These are phyloP conservation scores for Pseudochromis fuscus DNA, from an alignment of 2,797 vertebrate species.

Conservation along the genomic window DNA sequence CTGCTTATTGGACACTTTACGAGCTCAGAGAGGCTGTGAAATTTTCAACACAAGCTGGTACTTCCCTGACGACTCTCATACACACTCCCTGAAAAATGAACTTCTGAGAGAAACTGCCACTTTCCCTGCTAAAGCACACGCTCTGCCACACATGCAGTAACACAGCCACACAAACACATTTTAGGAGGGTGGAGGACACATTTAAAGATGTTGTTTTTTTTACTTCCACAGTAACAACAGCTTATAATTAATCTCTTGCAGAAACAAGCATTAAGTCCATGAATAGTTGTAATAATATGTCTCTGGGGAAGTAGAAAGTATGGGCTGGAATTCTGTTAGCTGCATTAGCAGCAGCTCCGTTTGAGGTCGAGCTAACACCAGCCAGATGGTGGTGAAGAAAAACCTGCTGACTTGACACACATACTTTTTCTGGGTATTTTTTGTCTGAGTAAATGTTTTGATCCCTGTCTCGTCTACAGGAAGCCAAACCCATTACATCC, in stretches of 20 bases:
- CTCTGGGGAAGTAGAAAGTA: constrained; percentile 28
- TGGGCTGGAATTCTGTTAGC: constrained; percentile 42
- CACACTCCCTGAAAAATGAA: constrained; percentile 21
- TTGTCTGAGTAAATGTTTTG: constrained; percentile 41
- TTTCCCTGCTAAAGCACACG: background rate
- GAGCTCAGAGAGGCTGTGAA: constrained; percentile 47
- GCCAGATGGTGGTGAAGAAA: constrained; percentile 27
- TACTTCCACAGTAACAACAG: constrained; percentile 49
- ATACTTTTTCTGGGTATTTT: constrained; percentile 4
- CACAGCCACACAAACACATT: constrained; percentile 24
- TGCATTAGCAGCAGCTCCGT: constrained; percentile 27
- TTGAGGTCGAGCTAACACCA: constrained; percentile 27
- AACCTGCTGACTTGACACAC: constrained; percentile 50
- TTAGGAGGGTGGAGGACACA: constrained; percentile 39
- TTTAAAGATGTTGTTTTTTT: constrained; percentile 17
- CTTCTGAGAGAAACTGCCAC: constrained; percentile 9
- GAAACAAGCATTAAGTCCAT: constrained; percentile 43
- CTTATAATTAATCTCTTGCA: constrained; percentile 45
- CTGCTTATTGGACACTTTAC: constrained; percentile 51
- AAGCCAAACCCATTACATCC: constrained; percentile 27
- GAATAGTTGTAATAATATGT: constrained; percentile 63
- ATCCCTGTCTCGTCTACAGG: constrained; percentile 32
- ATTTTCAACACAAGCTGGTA: constrained; percentile 36
- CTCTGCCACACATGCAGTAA: constrained; percentile 8
- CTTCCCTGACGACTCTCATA: constrained; percentile 15